phyloP scores from a whole-genome alignment of 1,140 invertebrate genomes.

The Drosophila varians region DNA sequence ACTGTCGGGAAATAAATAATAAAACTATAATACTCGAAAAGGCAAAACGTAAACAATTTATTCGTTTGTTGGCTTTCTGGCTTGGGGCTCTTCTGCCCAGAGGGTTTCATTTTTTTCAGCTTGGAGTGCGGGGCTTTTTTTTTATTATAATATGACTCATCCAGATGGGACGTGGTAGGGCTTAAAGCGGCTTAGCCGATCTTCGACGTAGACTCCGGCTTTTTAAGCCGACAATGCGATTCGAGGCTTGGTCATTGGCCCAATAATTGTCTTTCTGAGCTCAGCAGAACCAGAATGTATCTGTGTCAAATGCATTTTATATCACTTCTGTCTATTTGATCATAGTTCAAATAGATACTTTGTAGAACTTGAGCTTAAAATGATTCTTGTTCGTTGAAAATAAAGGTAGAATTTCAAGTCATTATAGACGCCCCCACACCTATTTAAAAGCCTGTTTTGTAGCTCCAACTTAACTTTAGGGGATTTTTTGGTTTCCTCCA shows the following conservation, averaged over 20 bases:
- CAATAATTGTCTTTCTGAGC: background rate
- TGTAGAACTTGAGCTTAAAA: background rate
- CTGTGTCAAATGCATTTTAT: background rate
- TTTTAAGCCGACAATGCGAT: slow-evolving; percentile 15
- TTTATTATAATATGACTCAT: slow-evolving; percentile 19
- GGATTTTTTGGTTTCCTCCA: background rate
- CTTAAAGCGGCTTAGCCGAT: slow-evolving; percentile 9
- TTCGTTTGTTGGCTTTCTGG: slow-evolving; percentile 45
- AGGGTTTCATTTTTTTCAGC: slow-evolving; percentile 24
- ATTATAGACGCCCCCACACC: background rate
- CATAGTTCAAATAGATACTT: background rate
- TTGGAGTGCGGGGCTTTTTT: slow-evolving; percentile 17
- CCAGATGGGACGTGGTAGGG: slow-evolving; percentile 28
- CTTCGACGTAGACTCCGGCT: background rate
- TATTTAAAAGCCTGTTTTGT: background rate
- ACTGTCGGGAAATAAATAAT: slow-evolving; percentile 32
- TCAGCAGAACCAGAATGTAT: background rate
- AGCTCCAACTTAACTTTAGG: background rate
- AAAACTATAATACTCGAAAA: slow-evolving; percentile 32
- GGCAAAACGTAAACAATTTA: slow-evolving; percentile 56
- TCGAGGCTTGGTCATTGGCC: slow-evolving; percentile 17
- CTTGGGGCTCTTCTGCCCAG: slow-evolving; percentile 25
- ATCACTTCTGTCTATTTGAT: background rate
- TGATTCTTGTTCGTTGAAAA: too few species aligned
- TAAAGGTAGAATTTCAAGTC: background rate